Evolutionary conservation across 2,888 invertebrate species (phyloP).

Genomic region (Myopa tessellatipennis): DNA sequence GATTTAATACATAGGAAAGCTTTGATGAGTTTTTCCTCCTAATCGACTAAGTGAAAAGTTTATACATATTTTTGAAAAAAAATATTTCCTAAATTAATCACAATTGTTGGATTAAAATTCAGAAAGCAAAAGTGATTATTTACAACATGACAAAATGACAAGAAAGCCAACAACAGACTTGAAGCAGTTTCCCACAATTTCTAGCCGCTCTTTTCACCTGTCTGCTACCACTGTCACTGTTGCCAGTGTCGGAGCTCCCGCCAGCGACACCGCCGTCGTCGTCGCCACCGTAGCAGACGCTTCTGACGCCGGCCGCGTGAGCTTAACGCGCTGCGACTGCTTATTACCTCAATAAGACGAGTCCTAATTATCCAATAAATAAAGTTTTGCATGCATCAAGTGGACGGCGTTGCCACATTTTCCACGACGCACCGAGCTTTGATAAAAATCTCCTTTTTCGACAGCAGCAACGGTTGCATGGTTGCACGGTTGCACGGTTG

Average conservation of each 20-base stretch:
- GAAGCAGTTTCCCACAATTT: not conserved
- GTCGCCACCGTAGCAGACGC: not conserved
- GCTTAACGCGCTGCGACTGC: slow-evolving; percentile 53
- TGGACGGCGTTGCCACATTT: slow-evolving; percentile 33
- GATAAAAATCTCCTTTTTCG: slow-evolving; percentile 34
- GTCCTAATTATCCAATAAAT: slow-evolving; percentile 66
- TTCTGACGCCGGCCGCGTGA: slow-evolving; percentile 5
- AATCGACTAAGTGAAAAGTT: not conserved
- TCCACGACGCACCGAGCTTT: slow-evolving; percentile 7
- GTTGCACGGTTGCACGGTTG: not conserved
- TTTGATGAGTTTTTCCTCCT: not conserved
- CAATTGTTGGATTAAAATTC: not conserved
- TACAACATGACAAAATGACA: not conserved
- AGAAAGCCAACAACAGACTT: not conserved
- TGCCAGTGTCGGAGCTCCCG: slow-evolving; percentile 14
- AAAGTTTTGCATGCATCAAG: slow-evolving; percentile 59
- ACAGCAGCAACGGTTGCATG: not conserved
- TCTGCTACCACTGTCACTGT: not conserved
- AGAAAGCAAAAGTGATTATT: not conserved
- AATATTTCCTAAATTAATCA: not conserved
- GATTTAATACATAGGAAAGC: too few species aligned
- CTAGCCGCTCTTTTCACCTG: not conserved
- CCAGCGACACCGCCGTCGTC: slow-evolving; percentile 27
- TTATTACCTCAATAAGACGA: slow-evolving; percentile 63
- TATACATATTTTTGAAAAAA: not conserved